Conservation (phyloP, 1,140 invertebrate genomes). For the Conus ventricosus region DNA sequence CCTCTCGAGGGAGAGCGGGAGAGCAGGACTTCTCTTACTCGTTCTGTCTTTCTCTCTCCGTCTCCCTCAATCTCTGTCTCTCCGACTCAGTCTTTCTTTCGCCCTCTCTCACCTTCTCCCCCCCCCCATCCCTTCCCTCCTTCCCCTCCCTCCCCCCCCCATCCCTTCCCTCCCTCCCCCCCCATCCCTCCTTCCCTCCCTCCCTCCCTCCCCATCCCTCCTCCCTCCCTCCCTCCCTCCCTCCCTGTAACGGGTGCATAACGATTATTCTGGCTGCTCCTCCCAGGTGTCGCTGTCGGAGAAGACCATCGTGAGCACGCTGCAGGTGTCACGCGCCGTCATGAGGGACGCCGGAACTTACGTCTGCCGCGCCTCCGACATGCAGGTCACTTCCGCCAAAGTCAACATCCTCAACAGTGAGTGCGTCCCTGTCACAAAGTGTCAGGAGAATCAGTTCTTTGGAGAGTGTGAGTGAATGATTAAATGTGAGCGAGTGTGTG, state of each 20-base stretch:
- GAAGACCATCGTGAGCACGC: conserved; percentile 57
- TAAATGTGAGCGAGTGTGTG: background rate
- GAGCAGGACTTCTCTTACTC: too few species aligned
- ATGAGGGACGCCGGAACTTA: conserved; percentile 62
- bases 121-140: too few species aligned
- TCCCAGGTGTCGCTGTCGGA: conserved; percentile 43
- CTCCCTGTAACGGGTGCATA: background rate
- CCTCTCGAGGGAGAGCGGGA: too few species aligned
- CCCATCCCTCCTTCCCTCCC: too few species aligned
- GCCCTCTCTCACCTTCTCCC: too few species aligned
- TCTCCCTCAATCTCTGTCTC: too few species aligned
- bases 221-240: background rate
- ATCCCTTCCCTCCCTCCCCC: too few species aligned
- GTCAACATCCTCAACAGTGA: conserved; percentile 64
- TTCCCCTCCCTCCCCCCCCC: too few species aligned
- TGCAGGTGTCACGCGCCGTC: conserved; percentile 44
- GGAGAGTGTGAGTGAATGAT: background rate
- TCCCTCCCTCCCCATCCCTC: background rate
- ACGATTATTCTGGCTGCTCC: background rate
- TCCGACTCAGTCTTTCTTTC: too few species aligned
- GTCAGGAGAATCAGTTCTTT: background rate
- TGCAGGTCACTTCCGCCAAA: conserved; percentile 60
- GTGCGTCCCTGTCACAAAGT: conserved; percentile 26
- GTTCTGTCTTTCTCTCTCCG: too few species aligned
- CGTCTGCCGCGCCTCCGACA: conserved; percentile 59